phyloP scores from a whole-genome alignment of 2,113 vertebrate species.

The Amazona guildingii region DNA sequence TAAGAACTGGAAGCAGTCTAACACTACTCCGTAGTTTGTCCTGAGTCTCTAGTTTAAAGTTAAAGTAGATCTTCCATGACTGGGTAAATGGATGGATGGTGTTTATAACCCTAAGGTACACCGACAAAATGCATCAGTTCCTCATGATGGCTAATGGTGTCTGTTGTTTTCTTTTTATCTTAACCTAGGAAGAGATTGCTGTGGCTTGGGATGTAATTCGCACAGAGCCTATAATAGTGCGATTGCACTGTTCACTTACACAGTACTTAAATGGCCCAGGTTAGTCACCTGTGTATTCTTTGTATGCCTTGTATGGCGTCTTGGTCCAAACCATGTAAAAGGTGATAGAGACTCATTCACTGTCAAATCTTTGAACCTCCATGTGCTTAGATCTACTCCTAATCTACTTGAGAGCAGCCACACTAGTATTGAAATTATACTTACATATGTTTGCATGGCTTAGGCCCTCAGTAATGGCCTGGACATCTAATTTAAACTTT shows the following conservation, averaged over 20 bases:
- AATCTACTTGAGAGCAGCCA: not conserved
- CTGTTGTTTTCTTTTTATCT: slow-evolving; percentile 31
- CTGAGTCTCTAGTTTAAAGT: not conserved
- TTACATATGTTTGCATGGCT: not conserved
- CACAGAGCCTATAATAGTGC: slow-evolving; percentile 87
- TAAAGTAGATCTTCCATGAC: not conserved
- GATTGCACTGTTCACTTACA: slow-evolving; percentile 89
- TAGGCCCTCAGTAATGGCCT: not conserved
- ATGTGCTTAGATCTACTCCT: not conserved
- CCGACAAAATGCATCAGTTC: not conserved
- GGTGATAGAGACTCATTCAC: not conserved
- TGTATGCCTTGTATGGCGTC: not conserved
- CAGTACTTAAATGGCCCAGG: slow-evolving; percentile 91
- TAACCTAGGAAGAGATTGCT: slow-evolving; percentile 88
- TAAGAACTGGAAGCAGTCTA: not conserved
- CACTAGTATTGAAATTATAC: not conserved
- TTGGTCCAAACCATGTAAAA: not conserved
- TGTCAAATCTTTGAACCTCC: not conserved
- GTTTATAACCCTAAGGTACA: not conserved
- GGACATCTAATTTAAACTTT: not conserved
- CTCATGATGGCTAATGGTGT: not conserved
- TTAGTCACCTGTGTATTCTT: slow-evolving; percentile 47
- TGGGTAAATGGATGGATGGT: not conserved
- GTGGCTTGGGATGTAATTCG: slow-evolving; percentile 91
- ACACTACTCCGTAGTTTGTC: not conserved